phyloP scores from a whole-genome alignment of 2,113 vertebrate genomes.

The Smithornis capensis region DNA sequence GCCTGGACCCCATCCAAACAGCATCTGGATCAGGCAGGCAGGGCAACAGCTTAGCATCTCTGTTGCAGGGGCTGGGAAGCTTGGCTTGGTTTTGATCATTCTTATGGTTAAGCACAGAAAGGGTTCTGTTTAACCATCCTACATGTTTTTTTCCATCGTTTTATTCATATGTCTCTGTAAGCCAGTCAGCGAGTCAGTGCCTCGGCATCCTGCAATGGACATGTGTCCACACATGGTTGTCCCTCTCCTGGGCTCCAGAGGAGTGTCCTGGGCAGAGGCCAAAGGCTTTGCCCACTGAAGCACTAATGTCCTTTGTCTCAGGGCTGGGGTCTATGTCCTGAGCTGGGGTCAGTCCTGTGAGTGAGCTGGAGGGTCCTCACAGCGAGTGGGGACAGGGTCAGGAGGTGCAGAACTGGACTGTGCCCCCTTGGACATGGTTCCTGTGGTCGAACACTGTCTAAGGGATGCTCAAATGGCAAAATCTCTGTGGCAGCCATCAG shows the following conservation, averaged over 20 bases:
- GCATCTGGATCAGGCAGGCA: background rate
- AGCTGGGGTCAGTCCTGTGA: background rate
- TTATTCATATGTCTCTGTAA: background rate
- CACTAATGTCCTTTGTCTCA: background rate
- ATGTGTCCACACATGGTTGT: background rate
- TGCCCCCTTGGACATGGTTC: rapidly evolving
- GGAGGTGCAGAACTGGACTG: background rate
- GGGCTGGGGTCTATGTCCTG: background rate
- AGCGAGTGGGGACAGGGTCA: background rate
- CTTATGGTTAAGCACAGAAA: background rate
- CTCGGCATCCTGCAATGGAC: rapidly evolving
- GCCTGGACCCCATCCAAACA: background rate
- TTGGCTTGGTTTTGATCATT: background rate
- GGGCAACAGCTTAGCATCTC: background rate
- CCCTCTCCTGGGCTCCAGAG: background rate
- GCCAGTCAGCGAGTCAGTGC: background rate
- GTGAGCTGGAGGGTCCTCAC: background rate
- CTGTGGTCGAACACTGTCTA: rapidly evolving
- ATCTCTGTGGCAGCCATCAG: background rate
- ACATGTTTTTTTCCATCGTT: rapidly evolving
- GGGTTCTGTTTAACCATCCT: background rate
- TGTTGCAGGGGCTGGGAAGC: background rate
- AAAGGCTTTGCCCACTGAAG: background rate
- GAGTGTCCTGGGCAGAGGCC: background rate
- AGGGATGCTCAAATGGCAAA: background rate